Conservation (phyloP, 2,797 vertebrate genomes). For the Pteronotus mesoamericanus region DNA sequence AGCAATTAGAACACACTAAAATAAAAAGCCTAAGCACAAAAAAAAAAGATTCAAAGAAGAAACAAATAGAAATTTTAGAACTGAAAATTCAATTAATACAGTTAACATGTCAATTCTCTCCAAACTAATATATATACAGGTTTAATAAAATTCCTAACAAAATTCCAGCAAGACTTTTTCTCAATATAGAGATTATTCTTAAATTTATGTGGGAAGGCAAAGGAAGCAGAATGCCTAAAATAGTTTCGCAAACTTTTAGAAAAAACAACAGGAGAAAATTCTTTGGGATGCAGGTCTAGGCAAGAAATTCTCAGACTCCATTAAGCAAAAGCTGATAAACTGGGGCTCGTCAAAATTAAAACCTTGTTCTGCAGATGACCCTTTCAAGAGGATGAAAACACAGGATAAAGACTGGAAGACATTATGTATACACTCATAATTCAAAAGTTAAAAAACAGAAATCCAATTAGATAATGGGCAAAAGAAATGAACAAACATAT, state of each 20-base stretch:
- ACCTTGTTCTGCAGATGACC: neutral
- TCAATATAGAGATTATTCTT: neutral
- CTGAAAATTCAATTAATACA: neutral
- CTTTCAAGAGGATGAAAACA: neutral
- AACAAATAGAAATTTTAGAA: neutral
- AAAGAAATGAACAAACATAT: neutral
- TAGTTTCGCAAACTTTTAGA: neutral
- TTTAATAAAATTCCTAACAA: neutral
- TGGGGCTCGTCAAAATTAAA: neutral
- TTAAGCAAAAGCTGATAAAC: neutral
- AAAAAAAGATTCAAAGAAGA: neutral
- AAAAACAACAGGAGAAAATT: neutral
- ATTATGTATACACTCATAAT: neutral
- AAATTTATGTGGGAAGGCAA: neutral
- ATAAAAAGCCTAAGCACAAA: neutral
- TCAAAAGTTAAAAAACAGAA: neutral
- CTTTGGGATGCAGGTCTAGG: neutral
- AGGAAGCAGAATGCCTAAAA: neutral
- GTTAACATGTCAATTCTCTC: neutral
- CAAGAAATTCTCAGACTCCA: neutral
- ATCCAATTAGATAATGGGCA: neutral
- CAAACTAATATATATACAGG: neutral
- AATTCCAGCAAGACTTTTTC: neutral
- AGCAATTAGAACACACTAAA: neutral
- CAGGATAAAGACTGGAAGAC: neutral